Conservation (phyloP, 2,888 invertebrate genomes). For the Gonocerus acuteangulatus region DNA sequence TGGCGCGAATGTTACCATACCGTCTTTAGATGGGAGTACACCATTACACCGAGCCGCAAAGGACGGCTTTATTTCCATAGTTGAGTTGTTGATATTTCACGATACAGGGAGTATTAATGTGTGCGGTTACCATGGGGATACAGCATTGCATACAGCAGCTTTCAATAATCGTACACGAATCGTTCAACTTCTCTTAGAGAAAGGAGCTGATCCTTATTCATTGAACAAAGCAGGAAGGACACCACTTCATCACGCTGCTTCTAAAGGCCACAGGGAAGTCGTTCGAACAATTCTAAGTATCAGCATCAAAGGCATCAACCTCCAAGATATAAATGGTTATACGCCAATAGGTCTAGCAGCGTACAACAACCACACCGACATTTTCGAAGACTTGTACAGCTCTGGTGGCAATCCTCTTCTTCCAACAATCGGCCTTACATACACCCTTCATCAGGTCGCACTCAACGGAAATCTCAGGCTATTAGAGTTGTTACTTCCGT, state of each 20-base stretch:
- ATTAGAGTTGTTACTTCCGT: too few relatives aligned
- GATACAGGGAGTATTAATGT: constrained; percentile 42
- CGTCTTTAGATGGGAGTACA: constrained; percentile 86
- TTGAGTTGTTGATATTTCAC: constrained; percentile 57
- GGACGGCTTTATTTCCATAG: constrained; percentile 71
- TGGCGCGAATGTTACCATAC: constrained; percentile 49
- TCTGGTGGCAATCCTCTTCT: too few relatives aligned
- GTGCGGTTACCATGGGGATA: neutral
- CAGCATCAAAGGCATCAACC: too few relatives aligned
- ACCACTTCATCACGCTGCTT: neutral
- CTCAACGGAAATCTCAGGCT: too few relatives aligned
- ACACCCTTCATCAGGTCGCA: too few relatives aligned
- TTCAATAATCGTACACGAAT: constrained; percentile 66
- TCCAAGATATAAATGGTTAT: too few relatives aligned
- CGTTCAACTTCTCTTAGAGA: constrained; percentile 59
- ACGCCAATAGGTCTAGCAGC: too few relatives aligned
- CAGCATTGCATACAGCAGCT: constrained; percentile 48
- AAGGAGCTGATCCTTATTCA: constrained; percentile 62
- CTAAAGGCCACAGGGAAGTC: neutral
- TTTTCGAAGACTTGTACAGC: too few relatives aligned
- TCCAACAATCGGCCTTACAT: too few relatives aligned
- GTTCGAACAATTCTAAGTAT: too few relatives aligned
- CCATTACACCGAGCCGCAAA: constrained; percentile 82
- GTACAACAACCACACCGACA: too few relatives aligned
- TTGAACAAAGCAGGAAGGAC: constrained; percentile 67